Evolutionary conservation across 2,113 vertebrate genomes (phyloP), one percentile per base, ranked within the genome.

Genomic region (Eonycteris spelaea): DNA sequence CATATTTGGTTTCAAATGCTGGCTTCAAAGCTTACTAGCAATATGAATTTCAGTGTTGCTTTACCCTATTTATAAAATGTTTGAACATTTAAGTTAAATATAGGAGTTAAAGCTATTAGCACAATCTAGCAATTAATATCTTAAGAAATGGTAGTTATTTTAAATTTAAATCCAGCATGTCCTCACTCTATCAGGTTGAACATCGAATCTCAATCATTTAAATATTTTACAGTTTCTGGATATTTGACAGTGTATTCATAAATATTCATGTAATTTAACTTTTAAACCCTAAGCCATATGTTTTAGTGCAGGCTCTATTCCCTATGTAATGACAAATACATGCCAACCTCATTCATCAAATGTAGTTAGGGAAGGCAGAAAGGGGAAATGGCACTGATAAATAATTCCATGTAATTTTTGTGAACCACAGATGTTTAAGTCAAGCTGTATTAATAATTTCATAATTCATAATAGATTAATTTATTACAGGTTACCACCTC

Each of bases 381-480:
- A 95, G 94, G 55, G 43, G 48, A 91, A 94, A 94, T 78, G 74
- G 43, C 61, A 78, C 26, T 21, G 16, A 90, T 94, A 95, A 97
- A 96, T 97, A 97, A 93, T 93, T 97, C 61, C 7, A 45, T 16
- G 28, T 85, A 97, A 78, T 96, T 94, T 95, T 90, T 65, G 28
- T 95, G 86, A 95, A 95, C 78, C 73, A 88, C 78, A 95, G 86
- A 95, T 93, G 83, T 86, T 96, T 93, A 93, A 97, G 77, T 95
- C 45, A 0, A 83, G 16, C 24, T 83, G 7, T 91, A 86, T 96
- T 96, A 96, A 96, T 82, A 97, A 95, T 95, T 96, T 95, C 73
- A 89, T 78, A 94, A 95, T 94, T 96, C 51, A 93, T 83, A 90
- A 77, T 91, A 86, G 59, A 86, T 97, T 97, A 89, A 75, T 95